These are phyloP conservation scores for Aphidius gifuensis DNA, from an alignment of 1,140 invertebrate species.

Conservation along the genomic window DNA sequence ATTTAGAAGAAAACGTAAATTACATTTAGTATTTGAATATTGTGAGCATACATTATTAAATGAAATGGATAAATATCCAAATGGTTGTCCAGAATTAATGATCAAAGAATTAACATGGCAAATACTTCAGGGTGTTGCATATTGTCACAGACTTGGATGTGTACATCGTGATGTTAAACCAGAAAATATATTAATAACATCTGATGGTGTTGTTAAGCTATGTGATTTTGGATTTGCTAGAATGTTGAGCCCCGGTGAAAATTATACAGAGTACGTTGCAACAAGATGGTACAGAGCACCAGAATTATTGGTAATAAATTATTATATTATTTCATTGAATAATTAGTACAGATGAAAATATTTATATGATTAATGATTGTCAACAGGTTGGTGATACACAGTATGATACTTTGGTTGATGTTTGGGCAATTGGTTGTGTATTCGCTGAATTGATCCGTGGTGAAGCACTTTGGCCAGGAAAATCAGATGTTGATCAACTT, in stretches of 20 bases:
- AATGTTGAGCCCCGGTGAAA: slow-evolving; percentile 94
- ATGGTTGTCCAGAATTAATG: slow-evolving; percentile 80
- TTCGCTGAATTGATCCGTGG: slow-evolving; percentile 93
- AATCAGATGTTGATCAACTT: slow-evolving; percentile 97
- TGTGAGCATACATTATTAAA: slow-evolving; percentile 96
- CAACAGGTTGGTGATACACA: slow-evolving; percentile 87
- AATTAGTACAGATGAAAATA: no score
- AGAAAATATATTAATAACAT: slow-evolving; percentile 97
- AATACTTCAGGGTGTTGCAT: slow-evolving; percentile 89
- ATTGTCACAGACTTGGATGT: slow-evolving; percentile 95
- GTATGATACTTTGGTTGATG: slow-evolving; percentile 95
- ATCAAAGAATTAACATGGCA: slow-evolving; percentile 94
- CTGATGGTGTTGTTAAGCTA: slow-evolving; percentile 90
- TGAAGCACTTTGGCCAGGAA: slow-evolving; percentile 96
- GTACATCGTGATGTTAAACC: slow-evolving; percentile 98
- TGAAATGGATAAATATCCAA: slow-evolving; percentile 86
- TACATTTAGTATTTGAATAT: slow-evolving; percentile 98
- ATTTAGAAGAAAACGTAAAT: slow-evolving; percentile 90
- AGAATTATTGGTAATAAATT: slow-evolving; percentile 69
- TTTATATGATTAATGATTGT: background rate
- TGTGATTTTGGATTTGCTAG: slow-evolving; percentile 99
- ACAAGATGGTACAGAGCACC: slow-evolving; percentile 98
- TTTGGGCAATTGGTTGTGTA: slow-evolving; percentile 96
- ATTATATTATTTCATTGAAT: background rate
- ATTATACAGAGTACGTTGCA: slow-evolving; percentile 99